A percentile compares a stretch with the other conserved stretches of the same genome.
These are phyloP conservation scores for Bembecia ichneumoniformis DNA, from an alignment of 2,888 invertebrate genomes.

Conservation along the genomic window DNA sequence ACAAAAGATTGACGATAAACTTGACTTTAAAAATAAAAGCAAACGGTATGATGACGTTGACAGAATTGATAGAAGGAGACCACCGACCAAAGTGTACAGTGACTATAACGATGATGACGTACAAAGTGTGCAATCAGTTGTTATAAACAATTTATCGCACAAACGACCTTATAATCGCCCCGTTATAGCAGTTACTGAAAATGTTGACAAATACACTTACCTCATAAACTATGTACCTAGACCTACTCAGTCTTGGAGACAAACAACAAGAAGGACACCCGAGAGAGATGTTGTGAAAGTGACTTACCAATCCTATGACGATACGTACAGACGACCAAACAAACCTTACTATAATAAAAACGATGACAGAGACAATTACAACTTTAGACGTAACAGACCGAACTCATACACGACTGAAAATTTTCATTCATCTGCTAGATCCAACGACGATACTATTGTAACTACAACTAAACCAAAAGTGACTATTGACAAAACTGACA, in stretches of 20 bases:
- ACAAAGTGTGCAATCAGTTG: slow-evolving; percentile 56
- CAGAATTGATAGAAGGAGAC: slow-evolving; percentile 26
- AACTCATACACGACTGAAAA: slow-evolving; percentile 29
- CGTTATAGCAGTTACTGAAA: slow-evolving; percentile 61
- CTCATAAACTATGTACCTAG: slow-evolving; percentile 67
- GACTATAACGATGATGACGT: slow-evolving; percentile 41
- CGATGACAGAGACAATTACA: slow-evolving; percentile 26
- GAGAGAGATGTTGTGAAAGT: slow-evolving; percentile 62
- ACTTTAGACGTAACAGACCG: slow-evolving; percentile 38
- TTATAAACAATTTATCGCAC: slow-evolving; percentile 48
- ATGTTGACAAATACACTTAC: slow-evolving; percentile 63
- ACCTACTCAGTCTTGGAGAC: slow-evolving; percentile 62
- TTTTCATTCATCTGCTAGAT: slow-evolving; percentile 49
- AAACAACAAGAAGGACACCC: slow-evolving; percentile 42
- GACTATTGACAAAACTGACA: slow-evolving; percentile 22
- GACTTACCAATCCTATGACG: slow-evolving; percentile 61
- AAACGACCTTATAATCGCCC: slow-evolving; percentile 56
- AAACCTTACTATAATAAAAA: slow-evolving; percentile 30
- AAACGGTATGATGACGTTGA: slow-evolving; percentile 44
- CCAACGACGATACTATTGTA: slow-evolving; percentile 33
- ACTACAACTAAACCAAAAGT: slow-evolving; percentile 16
- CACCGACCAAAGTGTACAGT: slow-evolving; percentile 26
- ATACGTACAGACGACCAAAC: slow-evolving; percentile 44
- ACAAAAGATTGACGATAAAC: slow-evolving; percentile 71
- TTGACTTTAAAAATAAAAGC: slow-evolving; percentile 69